These are phyloP conservation scores for Atlantisia rogersi DNA, from an alignment of 2,113 vertebrate genomes.

Conservation along the genomic window DNA sequence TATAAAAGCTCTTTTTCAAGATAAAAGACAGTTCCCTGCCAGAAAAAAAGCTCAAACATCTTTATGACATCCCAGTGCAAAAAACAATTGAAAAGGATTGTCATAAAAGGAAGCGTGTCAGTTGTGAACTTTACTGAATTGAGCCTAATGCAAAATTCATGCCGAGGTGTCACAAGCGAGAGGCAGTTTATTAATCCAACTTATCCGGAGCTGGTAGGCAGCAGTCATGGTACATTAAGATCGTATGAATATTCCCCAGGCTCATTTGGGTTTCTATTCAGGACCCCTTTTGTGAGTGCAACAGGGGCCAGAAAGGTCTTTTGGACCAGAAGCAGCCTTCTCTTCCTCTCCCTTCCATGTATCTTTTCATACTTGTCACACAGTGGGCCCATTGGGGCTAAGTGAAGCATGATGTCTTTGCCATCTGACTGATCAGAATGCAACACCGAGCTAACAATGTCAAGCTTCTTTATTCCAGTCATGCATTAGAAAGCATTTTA, in stretches of 20 bases:
- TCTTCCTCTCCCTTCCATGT: background rate
- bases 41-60: constrained; percentile 27
- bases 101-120: constrained; percentile 52
- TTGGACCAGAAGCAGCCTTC: background rate
- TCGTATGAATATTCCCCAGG: constrained; percentile 12
- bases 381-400: background rate
- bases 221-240: constrained; percentile 23
- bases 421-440: constrained; percentile 10
- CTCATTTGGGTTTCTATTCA: constrained; percentile 1
- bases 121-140: constrained; percentile 63
- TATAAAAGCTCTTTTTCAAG: constrained; percentile 58
- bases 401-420: constrained; percentile 3
- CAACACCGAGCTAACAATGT: background rate
- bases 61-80: constrained; percentile 38
- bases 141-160: constrained; percentile 71
- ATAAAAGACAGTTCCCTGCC: constrained; percentile 53
- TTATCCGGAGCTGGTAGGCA: constrained; percentile 35
- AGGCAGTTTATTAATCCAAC: constrained; percentile 60
- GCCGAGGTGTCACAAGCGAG: constrained; percentile 30
- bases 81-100: constrained; percentile 41
- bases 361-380: background rate
- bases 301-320: background rate
- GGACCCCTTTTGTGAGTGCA: background rate
- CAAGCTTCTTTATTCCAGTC: constrained; percentile 45
- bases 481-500: constrained; percentile 1